Conservation (phyloP, 2,888 invertebrate genomes). For the Lasioglossum marginatum region DNA sequence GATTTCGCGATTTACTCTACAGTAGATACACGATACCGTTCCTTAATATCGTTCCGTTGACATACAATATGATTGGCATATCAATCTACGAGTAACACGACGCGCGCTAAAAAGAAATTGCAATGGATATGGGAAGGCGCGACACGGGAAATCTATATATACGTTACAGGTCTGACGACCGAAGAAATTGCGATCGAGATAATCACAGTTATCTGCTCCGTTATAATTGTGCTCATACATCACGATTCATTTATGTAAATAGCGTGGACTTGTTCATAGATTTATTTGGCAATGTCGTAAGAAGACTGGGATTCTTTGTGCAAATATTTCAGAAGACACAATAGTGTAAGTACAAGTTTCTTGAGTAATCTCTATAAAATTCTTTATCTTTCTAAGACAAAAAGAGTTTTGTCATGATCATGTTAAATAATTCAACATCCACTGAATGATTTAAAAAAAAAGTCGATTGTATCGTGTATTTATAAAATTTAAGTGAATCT, state of each 20-base stretch:
- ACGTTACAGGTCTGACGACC: constrained; percentile 20
- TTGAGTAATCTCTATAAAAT: background rate
- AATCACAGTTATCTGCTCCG: background rate
- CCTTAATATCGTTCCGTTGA: constrained; percentile 40
- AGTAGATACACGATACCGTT: constrained; percentile 37
- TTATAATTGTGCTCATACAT: background rate
- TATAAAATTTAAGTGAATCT: background rate
- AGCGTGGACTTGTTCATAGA: background rate
- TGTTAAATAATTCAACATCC: background rate
- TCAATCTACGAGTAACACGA: constrained; percentile 22
- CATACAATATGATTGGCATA: constrained; percentile 42
- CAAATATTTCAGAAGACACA: background rate
- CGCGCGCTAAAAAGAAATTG: constrained; percentile 33
- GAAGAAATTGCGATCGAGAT: constrained; percentile 12
- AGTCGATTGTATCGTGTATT: background rate
- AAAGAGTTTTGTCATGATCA: background rate
- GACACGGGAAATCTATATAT: constrained; percentile 1
- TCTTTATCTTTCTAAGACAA: background rate
- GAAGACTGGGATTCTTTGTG: background rate
- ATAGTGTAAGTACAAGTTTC: too few species aligned
- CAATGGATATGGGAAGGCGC: constrained; percentile 28
- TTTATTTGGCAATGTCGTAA: background rate
- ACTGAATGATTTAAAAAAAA: background rate
- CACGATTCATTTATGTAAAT: background rate
- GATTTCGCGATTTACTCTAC: constrained; percentile 8